A percentile compares a stretch with the other conserved stretches of the same genome.
These are phyloP conservation scores for Panagrolaimus sp. DNA, from an alignment of 1,140 invertebrate genomes.

Conservation along the genomic window DNA sequence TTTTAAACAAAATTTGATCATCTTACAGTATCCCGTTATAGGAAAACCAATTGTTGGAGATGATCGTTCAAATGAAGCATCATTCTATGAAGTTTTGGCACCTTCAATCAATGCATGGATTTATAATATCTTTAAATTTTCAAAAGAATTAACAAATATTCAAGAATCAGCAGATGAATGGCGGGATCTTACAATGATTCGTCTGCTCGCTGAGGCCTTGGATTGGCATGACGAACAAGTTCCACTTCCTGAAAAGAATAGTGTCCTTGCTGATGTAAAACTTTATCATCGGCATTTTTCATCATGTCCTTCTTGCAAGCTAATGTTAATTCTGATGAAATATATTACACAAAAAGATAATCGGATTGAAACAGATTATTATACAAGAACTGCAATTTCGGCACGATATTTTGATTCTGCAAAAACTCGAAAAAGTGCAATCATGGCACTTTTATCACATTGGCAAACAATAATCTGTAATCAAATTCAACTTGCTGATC, in stretches of 20 bases:
- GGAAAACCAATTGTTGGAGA: slow-evolving; percentile 28
- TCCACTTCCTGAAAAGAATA: not conserved
- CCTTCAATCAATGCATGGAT: slow-evolving; percentile 44
- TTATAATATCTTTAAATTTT: slow-evolving; percentile 25
- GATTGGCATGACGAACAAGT: slow-evolving; percentile 43
- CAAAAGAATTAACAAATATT: slow-evolving; percentile 18
- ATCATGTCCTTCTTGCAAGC: slow-evolving; percentile 50
- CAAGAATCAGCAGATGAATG: slow-evolving; percentile 31
- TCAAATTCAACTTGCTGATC: slow-evolving; percentile 38
- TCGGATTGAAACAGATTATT: slow-evolving; percentile 20
- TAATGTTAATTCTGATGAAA: slow-evolving; percentile 37
- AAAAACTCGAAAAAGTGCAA: slow-evolving; percentile 42
- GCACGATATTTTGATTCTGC: slow-evolving; percentile 20
- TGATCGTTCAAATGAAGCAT: slow-evolving; percentile 31
- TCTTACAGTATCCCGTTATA: too few relatives aligned
- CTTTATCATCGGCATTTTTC: slow-evolving; percentile 29
- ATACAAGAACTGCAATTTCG: slow-evolving; percentile 20
- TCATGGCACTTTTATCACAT: slow-evolving; percentile 52
- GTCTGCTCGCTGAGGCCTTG: slow-evolving; percentile 47
- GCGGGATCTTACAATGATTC: slow-evolving; percentile 39
- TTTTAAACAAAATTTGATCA: too few relatives aligned
- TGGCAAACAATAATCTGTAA: slow-evolving; percentile 53
- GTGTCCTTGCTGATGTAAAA: slow-evolving; percentile 30
- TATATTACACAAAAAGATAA: slow-evolving; percentile 25
- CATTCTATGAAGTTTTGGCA: slow-evolving; percentile 46